A percentile compares a stretch with the other conserved stretches of the same genome.
Evolutionary conservation across 1,140 invertebrate genomes (phyloP).

Genomic region (Patella vulgata): DNA sequence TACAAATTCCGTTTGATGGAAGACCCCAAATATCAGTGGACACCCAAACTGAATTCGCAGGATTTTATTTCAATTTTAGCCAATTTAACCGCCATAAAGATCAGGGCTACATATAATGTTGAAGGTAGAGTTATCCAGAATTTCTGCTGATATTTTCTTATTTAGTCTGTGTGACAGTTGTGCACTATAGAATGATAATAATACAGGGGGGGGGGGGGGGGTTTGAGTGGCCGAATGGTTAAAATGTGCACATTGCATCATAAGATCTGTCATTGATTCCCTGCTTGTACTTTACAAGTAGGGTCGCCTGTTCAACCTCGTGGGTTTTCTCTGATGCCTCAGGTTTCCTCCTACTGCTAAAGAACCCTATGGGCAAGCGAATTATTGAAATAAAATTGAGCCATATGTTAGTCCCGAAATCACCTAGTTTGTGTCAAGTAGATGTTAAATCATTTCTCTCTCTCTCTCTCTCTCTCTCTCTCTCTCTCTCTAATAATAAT

Average conservation of each 20-base stretch:
- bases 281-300: no score
- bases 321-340: no score
- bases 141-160: background rate
- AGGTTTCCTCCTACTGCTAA: no score
- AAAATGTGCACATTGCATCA: no score
- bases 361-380: no score
- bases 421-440: no score
- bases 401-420: no score
- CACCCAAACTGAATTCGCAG: conserved; percentile 82
- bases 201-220: background rate
- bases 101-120: conserved; percentile 88
- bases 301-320: background rate
- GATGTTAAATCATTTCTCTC: no score
- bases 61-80: conserved; percentile 92
- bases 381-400: no score
- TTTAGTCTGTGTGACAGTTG: background rate
- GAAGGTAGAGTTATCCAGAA: conserved; percentile 68
- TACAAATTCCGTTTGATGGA: conserved; percentile 80
- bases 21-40: conserved; percentile 90
- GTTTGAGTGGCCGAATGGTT: background rate
- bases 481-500: no score
- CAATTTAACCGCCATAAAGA: conserved; percentile 93
- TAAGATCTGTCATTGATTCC: no score
- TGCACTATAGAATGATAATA: conserved; percentile 2
- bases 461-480: no score